Conservation (phyloP, 2,113 vertebrate species). For the Galeopterus variegatus region DNA sequence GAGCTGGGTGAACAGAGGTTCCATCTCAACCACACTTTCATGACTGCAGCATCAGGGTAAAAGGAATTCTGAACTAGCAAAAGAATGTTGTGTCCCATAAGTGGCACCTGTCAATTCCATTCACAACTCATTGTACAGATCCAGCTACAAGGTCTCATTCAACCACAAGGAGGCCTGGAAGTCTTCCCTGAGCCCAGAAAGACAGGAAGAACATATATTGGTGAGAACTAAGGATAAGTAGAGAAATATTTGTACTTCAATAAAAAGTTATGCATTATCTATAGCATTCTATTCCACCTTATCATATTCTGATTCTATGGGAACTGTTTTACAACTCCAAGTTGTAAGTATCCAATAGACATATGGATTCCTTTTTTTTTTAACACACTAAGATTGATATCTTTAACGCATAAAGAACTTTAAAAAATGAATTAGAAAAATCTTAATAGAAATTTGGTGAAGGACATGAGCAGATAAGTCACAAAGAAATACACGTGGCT, state of each 20-base stretch:
- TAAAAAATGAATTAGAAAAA: too few species aligned
- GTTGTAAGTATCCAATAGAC: not conserved
- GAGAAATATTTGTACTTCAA: not conserved
- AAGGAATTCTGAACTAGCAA: not conserved
- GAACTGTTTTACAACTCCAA: not conserved
- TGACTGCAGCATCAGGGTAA: not conserved
- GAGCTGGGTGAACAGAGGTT: not conserved
- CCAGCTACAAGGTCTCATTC: not conserved
- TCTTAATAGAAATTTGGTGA: too few species aligned
- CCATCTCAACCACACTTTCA: not conserved
- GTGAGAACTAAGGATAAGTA: not conserved
- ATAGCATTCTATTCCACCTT: not conserved
- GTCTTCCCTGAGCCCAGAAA: not conserved
- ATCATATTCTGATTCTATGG: not conserved
- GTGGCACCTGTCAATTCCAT: not conserved
- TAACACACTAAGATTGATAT: too few species aligned
- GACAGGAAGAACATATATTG: not conserved
- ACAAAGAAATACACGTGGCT: too few species aligned
- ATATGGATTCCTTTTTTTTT: too few species aligned
- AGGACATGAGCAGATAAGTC: too few species aligned
- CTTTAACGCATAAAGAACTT: too few species aligned
- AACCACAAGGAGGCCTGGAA: not conserved
- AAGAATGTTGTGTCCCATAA: not conserved
- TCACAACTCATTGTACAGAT: not conserved
- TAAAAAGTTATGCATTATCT: not conserved